phyloP scores from a whole-genome alignment of 2,888 invertebrate genomes.

The Perithous albicinctus region DNA sequence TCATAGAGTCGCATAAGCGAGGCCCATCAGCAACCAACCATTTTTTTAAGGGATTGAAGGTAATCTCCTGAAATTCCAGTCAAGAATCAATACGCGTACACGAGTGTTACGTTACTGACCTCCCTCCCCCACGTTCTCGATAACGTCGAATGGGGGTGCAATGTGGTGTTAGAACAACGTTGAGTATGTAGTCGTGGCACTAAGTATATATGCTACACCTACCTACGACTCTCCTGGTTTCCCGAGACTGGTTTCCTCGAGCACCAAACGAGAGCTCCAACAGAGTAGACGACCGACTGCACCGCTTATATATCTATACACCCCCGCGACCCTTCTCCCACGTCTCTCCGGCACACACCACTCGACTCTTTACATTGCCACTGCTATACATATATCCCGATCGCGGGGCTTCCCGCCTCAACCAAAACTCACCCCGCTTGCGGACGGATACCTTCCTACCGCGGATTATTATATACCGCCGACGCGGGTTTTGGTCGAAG shows the following conservation, averaged over 20 bases:
- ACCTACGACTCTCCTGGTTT: conserved; percentile 25
- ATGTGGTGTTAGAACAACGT: conserved; percentile 36
- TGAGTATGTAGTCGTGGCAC: conserved; percentile 18
- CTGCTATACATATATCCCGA: neutral
- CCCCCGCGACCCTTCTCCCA: neutral
- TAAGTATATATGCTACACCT: conserved; percentile 12
- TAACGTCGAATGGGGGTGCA: conserved; percentile 7
- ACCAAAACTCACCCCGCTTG: conserved; percentile 3
- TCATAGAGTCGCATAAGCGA: neutral
- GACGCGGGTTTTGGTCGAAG: neutral
- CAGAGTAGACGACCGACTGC: conserved; percentile 12
- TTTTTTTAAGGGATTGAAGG: conserved; percentile 13
- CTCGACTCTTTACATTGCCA: conserved; percentile 3
- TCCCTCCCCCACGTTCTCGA: neutral
- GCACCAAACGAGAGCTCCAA: conserved; percentile 24
- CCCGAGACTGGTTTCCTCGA: conserved; percentile 36
- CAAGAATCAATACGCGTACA: conserved; percentile 73
- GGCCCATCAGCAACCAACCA: neutral
- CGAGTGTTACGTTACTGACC: conserved; percentile 50
- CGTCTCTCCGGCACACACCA: neutral
- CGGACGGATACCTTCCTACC: conserved; percentile 1
- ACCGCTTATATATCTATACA: neutral
- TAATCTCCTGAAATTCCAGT: conserved; percentile 73
- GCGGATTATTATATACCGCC: conserved; percentile 6
- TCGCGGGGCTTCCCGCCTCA: neutral